Base-by-base conservation (phyloP, 1,140 invertebrate species). In the Lepidurus apus region DNA sequence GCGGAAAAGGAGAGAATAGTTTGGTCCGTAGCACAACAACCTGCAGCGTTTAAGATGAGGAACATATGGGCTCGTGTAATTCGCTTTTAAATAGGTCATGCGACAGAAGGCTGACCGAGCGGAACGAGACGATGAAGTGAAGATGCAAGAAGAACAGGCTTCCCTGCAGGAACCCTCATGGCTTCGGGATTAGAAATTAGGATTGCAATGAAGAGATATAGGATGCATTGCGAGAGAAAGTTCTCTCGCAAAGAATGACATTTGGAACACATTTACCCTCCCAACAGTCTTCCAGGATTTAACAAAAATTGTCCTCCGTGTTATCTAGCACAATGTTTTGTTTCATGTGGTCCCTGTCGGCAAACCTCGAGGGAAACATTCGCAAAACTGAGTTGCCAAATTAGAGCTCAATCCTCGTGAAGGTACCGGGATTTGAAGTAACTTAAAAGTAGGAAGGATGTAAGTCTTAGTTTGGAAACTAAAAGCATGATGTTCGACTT, bases 241-340 rank as follows among this genome's bases (percentile, higher is more conserved):
- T 65, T 65, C 21, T 65, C 53, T 65, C n/a, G 21, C 53, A 7
- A 21, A 21, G 13, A 65, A 13, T n/a, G 53, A 65, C 53, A 65
- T n/a, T 65, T 65, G 53, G 53, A 65, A 65, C 53, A 65, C 53
- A 65, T 65, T 34, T 65, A 65, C 53, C 53, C 53, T 65, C 53
- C 13, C 53, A n/a, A 13, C 0, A 21, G 21, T 65, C n/a, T 65
- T 17, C 17, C 53, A 9, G 53, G 53, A 65, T 9, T 9, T 21
- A 65, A 21, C 17, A 13, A 21, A 17, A 65, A 21, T 21, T 65
- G 17, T 65, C 21, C 53, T 13, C 34, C 53, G 8, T 21, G 53
- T 65, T 65, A 65, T 65, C 53, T 65, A 65, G 53, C 53, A 65
- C 53, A 21, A 21, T n/a, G 53, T 17, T 21, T 21, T 65, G n/a